Conservation (phyloP, 2,888 invertebrate species). For the Erynnis tages region DNA sequence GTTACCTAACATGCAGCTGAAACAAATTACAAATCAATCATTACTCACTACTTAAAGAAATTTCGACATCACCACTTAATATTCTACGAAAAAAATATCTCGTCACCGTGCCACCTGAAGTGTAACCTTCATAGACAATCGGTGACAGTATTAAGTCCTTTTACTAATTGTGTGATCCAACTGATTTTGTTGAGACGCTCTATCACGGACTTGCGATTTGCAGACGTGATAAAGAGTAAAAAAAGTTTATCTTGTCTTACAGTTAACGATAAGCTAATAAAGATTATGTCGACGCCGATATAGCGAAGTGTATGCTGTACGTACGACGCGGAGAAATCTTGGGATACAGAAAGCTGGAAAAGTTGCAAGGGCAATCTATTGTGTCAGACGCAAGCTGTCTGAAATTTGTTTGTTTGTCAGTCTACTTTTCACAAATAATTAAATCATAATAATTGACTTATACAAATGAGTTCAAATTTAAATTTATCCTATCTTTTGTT, state of each 20-base stretch:
- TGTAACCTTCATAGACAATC: neutral
- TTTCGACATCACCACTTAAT: neutral
- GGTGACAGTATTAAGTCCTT: constrained; percentile 2
- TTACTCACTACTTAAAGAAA: neutral
- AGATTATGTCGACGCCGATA: neutral
- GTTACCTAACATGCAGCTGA: neutral
- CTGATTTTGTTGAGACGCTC: neutral
- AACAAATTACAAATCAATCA: neutral
- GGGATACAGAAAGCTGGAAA: no score
- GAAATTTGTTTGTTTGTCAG: no score
- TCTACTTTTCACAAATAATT: no score
- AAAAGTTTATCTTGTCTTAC: neutral
- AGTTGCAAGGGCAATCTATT: no score
- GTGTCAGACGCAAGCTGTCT: no score
- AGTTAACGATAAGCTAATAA: no score
- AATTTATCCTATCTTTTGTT: no score
- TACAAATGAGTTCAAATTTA: no score
- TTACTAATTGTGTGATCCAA: constrained; percentile 16
- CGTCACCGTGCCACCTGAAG: neutral
- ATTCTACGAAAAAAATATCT: constrained; percentile 8
- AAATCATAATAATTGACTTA: no score
- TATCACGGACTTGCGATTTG: constrained; percentile 1
- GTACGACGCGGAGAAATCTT: no score
- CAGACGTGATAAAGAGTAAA: constrained; percentile 11
- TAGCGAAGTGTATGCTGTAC: no score